A percentile compares a stretch with the other conserved stretches of the same genome.
These are phyloP conservation scores for Ryuthela nishihirai DNA, from an alignment of 2,888 invertebrate genomes.

Conservation along the genomic window DNA sequence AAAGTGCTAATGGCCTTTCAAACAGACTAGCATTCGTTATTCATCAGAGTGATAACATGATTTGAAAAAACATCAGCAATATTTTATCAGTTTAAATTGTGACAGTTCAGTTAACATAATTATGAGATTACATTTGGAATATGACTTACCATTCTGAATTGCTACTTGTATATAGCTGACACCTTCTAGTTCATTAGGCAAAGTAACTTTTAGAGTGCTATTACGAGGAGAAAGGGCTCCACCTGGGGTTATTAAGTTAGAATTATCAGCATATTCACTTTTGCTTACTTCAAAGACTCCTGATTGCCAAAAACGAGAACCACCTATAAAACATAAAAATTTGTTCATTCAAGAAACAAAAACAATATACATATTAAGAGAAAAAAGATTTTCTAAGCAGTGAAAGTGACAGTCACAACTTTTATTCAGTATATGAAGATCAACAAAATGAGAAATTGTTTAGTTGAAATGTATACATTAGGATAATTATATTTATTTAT, in stretches of 20 bases:
- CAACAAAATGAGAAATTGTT: too few relatives aligned
- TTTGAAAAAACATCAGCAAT: too few relatives aligned
- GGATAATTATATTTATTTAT: too few relatives aligned
- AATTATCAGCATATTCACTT: constrained; percentile 62
- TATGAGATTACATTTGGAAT: neutral
- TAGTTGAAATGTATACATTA: too few relatives aligned
- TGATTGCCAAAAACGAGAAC: constrained; percentile 87
- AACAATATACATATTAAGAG: too few relatives aligned
- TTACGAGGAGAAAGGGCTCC: constrained; percentile 9
- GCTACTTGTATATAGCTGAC: constrained; percentile 94
- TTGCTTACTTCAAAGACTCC: constrained; percentile 95
- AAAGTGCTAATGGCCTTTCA: too few relatives aligned
- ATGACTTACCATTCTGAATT: constrained; percentile 73
- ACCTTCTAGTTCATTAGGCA: constrained; percentile 91
- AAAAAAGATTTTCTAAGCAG: too few relatives aligned
- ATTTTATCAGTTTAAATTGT: neutral
- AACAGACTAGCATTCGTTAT: too few relatives aligned
- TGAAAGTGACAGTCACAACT: too few relatives aligned
- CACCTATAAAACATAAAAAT: constrained; percentile 58
- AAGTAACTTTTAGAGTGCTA: constrained; percentile 79
- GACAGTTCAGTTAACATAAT: neutral
- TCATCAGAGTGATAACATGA: too few relatives aligned
- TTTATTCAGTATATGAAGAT: too few relatives aligned
- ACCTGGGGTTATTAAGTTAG: neutral
- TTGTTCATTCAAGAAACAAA: too few relatives aligned